These are phyloP conservation scores for Thymallus thymallus DNA, from an alignment of 2,113 vertebrate species.

Conservation along the genomic window DNA sequence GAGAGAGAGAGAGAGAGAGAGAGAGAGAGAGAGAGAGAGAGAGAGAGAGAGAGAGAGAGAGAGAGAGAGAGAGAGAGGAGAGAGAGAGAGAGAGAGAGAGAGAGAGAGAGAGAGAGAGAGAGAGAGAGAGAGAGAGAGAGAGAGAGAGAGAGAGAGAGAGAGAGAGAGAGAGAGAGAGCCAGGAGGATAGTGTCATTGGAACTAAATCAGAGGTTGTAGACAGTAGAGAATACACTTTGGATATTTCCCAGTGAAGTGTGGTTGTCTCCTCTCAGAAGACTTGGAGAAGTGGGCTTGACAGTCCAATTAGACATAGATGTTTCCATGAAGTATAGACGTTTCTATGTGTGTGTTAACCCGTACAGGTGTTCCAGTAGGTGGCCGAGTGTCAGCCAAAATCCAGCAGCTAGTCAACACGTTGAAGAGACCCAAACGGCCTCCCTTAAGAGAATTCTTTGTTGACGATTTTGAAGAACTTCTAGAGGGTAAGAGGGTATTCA, in stretches of 20 bases:
- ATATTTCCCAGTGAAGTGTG: constrained; percentile 10
- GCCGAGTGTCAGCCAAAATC: constrained; percentile 96
- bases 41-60: too few species aligned
- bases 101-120: too few species aligned
- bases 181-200: background rate
- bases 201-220: background rate
- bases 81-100: too few species aligned
- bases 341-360: constrained; percentile 18
- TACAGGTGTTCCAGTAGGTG: constrained; percentile 96
- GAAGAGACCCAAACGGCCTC: constrained; percentile 94
- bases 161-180: too few species aligned
- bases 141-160: too few species aligned
- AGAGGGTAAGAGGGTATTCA: constrained; percentile 77
- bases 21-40: too few species aligned
- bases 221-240: background rate
- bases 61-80: too few species aligned
- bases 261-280: background rate
- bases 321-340: background rate
- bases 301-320: background rate
- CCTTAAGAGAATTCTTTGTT: constrained; percentile 93
- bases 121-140: too few species aligned
- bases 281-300: background rate
- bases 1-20: too few species aligned
- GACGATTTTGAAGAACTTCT: constrained; percentile 98
- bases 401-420: constrained; percentile 98